Percentiles rank a stretch among this genome's conserved stretches.
Evolutionary conservation across 2,797 vertebrate genomes (phyloP).

Genomic region (Sebastes baramenuke): DNA sequence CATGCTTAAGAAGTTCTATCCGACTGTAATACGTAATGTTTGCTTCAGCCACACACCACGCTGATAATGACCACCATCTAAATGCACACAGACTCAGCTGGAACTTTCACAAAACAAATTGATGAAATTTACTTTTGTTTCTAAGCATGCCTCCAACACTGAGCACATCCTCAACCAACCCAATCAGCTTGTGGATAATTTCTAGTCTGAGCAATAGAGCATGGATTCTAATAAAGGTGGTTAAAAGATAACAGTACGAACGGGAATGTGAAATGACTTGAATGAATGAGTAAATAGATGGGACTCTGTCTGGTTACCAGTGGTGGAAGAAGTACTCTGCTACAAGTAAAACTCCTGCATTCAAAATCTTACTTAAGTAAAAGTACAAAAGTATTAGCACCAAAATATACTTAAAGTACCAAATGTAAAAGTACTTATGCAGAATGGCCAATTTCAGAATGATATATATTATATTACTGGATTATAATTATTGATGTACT

Average conservation of each 20-base stretch:
- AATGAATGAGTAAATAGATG: conserved; percentile 37
- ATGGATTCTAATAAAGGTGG: conserved; percentile 45
- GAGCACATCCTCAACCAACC: conserved; percentile 27
- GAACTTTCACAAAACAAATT: neutral
- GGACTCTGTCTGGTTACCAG: neutral
- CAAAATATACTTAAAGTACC: too few species aligned
- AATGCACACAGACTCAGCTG: neutral
- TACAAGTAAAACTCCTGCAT: too few species aligned
- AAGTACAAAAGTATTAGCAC: too few species aligned
- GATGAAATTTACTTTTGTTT: conserved; percentile 21
- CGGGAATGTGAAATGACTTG: conserved; percentile 28
- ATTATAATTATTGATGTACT: too few species aligned
- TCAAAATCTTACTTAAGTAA: too few species aligned
- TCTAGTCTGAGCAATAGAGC: conserved; percentile 24
- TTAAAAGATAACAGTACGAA: conserved; percentile 41
- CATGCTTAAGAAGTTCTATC: neutral
- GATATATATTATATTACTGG: too few species aligned
- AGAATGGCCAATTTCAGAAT: too few species aligned
- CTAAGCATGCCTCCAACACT: conserved; percentile 13
- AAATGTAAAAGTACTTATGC: too few species aligned
- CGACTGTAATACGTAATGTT: neutral
- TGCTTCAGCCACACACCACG: neutral
- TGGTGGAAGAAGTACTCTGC: too few species aligned
- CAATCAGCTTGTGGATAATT: conserved; percentile 23
- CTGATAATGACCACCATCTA: neutral